These are phyloP conservation scores for Mnemiopsis leidyi DNA, from an alignment of 37 sponge, comb jelly and placozoan species.

Conservation along the genomic window DNA sequence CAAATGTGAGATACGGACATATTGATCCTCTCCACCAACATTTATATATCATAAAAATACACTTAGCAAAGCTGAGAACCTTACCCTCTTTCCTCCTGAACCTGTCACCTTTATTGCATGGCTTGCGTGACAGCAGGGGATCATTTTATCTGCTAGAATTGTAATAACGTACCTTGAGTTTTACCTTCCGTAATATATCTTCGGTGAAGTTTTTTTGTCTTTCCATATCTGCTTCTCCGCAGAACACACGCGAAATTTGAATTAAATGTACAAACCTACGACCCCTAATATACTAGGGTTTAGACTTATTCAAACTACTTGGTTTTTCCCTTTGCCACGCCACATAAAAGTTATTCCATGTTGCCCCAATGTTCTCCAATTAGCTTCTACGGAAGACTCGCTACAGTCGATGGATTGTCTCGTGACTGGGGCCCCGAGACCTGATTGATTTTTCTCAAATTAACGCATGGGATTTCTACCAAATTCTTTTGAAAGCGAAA, in stretches of 20 bases:
- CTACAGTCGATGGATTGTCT: not conserved
- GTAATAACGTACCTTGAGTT: not conserved
- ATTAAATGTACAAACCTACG: not conserved
- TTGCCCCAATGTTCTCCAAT: not conserved
- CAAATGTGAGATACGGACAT: too few species aligned
- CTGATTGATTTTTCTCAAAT: not conserved
- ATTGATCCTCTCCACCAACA: too few species aligned
- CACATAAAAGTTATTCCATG: not conserved
- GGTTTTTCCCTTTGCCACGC: too few species aligned
- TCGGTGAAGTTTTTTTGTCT: not conserved
- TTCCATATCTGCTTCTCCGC: not conserved
- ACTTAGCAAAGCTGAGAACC: not conserved
- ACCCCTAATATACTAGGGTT: not conserved
- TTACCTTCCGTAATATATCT: not conserved
- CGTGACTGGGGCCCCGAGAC: not conserved
- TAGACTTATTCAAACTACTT: too few species aligned
- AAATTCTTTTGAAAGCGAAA: not conserved
- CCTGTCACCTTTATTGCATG: not conserved
- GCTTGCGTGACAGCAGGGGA: not conserved
- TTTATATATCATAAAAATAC: not conserved
- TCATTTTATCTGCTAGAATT: not conserved
- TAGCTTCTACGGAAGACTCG: not conserved
- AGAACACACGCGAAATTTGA: not conserved
- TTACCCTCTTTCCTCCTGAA: not conserved
- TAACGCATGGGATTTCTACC: not conserved